phyloP scores from a whole-genome alignment of 2,797 vertebrate species.

The Aldrovandia affinis region DNA sequence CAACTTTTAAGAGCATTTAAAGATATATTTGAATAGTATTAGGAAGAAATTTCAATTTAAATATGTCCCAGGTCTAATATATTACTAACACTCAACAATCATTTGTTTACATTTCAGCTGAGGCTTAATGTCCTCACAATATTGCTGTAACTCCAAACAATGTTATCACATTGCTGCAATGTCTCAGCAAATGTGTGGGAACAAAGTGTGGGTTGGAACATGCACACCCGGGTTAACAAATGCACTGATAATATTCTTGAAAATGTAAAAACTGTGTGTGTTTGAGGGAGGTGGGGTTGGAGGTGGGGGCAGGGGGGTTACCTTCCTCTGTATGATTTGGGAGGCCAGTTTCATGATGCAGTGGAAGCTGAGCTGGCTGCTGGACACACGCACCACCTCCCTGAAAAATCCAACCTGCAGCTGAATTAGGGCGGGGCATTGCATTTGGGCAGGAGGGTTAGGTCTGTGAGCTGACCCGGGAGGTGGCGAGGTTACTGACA shows the following conservation, averaged over 20 bases:
- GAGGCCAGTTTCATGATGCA: constrained; percentile 65
- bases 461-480: neutral
- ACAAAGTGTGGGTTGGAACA: neutral
- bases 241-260: neutral
- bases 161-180: no score
- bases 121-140: no score
- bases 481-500: constrained; percentile 43
- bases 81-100: no score
- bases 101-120: no score
- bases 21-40: no score
- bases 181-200: no score
- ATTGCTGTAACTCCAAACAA: no score
- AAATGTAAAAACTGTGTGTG: neutral
- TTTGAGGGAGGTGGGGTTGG: neutral
- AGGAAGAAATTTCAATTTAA: no score
- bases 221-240: neutral
- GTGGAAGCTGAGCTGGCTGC: constrained; percentile 58
- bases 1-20: no score
- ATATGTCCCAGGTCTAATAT: no score
- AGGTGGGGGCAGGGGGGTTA: constrained; percentile 38
- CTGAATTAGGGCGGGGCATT: constrained; percentile 53
- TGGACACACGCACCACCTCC: constrained; percentile 63
- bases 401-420: constrained; percentile 75
- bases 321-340: constrained; percentile 73
- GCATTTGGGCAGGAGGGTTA: neutral